phyloP scores from a whole-genome alignment of 2,113 vertebrate genomes.

The Telmatochromis bifrenatus region DNA sequence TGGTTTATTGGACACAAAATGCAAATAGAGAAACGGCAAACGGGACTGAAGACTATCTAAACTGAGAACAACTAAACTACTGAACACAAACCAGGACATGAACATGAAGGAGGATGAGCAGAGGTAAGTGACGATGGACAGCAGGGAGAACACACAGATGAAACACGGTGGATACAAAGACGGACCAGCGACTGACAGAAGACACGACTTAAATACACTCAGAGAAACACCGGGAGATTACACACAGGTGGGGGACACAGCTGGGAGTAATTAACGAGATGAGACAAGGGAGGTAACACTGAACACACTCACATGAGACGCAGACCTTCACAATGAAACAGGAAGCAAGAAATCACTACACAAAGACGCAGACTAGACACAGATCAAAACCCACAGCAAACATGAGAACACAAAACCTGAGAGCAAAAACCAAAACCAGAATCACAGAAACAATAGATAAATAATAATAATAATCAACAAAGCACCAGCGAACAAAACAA shows the following conservation, averaged over 20 bases:
- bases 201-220: not conserved
- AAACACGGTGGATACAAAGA: rapidly evolving
- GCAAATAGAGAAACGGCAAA: not conserved
- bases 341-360: not conserved
- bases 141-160: not conserved
- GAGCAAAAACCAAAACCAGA: not conserved
- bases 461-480: no score
- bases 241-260: not conserved
- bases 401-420: not conserved
- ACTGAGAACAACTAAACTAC: not conserved
- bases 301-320: not conserved
- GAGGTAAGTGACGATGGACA: not conserved
- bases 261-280: not conserved
- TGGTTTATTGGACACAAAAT: not conserved
- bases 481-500: no score
- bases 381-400: not conserved
- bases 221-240: not conserved
- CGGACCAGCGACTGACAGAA: rapidly evolving
- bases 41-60: rapidly evolving
- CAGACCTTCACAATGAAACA: not conserved
- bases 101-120: not conserved
- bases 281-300: not conserved
- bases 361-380: not conserved
- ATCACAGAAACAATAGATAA: not conserved
- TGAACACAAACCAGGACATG: not conserved